Evolutionary conservation across 2,113 vertebrate genomes (phyloP).

Genomic region (Stictonetta naevosa): DNA sequence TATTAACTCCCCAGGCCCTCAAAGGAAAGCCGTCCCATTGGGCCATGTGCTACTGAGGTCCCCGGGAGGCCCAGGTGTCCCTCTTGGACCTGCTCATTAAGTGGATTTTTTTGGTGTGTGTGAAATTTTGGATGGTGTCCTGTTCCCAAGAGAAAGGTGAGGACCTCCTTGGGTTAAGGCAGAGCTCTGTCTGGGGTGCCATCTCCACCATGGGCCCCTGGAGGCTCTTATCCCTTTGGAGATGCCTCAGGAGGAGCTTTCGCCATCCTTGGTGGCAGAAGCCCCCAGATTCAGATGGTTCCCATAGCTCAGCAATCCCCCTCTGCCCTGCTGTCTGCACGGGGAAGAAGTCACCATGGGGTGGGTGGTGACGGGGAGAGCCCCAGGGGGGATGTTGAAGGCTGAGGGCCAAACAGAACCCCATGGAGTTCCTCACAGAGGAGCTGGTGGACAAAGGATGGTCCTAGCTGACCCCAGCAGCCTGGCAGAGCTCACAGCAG

Average conservation of each 20-base stretch:
- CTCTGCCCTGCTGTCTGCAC: too few relatives aligned
- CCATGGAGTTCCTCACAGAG: neutral
- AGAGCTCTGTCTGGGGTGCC: neutral
- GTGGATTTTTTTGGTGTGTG: neutral
- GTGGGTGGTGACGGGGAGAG: neutral
- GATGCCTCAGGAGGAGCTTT: neutral
- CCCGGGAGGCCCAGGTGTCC: neutral
- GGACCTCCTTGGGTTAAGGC: neutral
- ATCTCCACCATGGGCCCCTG: rapidly evolving
- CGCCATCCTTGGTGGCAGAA: neutral
- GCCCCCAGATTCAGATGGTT: neutral
- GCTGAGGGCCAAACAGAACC: neutral
- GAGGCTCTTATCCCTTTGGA: neutral
- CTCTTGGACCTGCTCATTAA: neutral
- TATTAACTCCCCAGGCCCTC: neutral
- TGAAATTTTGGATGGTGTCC: neutral
- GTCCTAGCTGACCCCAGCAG: neutral
- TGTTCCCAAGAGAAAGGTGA: neutral
- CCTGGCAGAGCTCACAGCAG: neutral
- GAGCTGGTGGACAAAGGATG: neutral
- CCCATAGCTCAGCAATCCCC: neutral
- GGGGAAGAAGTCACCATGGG: neutral
- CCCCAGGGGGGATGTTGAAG: neutral
- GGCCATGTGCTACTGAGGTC: neutral
- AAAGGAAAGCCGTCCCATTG: neutral